Conservation (phyloP, 2,113 vertebrate species). For the Indicator indicator region DNA sequence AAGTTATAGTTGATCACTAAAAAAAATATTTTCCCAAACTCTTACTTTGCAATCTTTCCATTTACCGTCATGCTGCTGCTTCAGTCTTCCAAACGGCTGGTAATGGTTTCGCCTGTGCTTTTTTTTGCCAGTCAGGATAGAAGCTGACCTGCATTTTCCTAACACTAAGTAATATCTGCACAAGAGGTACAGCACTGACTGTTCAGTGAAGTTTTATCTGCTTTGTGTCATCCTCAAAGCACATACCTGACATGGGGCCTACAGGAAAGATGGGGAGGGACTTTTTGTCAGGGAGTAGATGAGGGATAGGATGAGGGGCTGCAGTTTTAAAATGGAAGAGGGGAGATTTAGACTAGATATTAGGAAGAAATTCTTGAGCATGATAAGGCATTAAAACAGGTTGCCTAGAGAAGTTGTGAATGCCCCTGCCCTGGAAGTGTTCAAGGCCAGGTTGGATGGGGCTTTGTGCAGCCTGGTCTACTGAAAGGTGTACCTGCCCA, state of each 20-base stretch:
- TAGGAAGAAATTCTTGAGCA: not conserved
- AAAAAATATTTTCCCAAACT: not conserved
- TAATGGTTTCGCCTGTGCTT: not conserved
- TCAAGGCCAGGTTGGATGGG: not conserved
- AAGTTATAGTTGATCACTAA: not conserved
- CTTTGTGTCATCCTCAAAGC: not conserved
- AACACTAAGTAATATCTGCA: not conserved
- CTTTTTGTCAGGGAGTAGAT: not conserved
- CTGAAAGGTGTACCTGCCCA: not conserved
- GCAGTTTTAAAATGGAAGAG: not conserved
- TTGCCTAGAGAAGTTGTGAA: not conserved
- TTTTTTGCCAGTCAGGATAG: not conserved
- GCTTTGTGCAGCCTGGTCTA: not conserved
- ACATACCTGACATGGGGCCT: not conserved
- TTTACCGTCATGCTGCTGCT: not conserved
- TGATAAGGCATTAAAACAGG: not conserved
- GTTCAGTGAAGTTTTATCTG: not conserved
- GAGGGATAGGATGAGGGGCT: not conserved
- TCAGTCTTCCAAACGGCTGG: not conserved
- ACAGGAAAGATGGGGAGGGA: not conserved
- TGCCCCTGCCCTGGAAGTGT: not conserved
- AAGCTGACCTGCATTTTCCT: not conserved
- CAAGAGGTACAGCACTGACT: not conserved
- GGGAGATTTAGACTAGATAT: not conserved
- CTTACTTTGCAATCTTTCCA: not conserved